A percentile compares a stretch with the other conserved stretches of the same genome.
These are phyloP conservation scores for Amphimallon solstitiale DNA, from an alignment of 2,888 invertebrate genomes.

Conservation along the genomic window DNA sequence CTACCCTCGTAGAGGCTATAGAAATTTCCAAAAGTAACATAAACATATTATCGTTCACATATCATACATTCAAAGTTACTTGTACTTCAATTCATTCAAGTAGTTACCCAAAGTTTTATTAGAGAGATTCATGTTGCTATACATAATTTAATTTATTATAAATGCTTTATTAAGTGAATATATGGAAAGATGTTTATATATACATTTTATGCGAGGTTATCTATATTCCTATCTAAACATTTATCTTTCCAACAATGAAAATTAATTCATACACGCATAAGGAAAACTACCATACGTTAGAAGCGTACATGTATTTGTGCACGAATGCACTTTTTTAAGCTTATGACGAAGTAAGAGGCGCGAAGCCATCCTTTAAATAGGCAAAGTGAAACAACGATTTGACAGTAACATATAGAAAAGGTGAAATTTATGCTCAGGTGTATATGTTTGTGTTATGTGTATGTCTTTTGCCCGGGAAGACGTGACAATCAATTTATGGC, in stretches of 20 bases:
- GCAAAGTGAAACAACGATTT: conserved; percentile 27
- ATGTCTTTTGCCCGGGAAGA: conserved; percentile 31
- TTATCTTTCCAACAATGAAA: neutral
- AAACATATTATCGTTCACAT: no score
- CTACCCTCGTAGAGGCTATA: no score
- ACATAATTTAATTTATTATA: no score
- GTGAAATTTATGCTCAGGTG: conserved; percentile 31
- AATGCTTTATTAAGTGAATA: no score
- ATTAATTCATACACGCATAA: conserved; percentile 10
- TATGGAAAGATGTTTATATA: no score
- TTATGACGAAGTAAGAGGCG: conserved; percentile 22
- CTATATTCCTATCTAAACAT: no score
- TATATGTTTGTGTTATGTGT: conserved; percentile 24
- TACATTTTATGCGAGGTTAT: no score
- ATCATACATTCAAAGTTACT: no score
- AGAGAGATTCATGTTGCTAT: no score
- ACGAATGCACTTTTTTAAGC: conserved; percentile 6
- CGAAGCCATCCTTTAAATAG: conserved; percentile 20
- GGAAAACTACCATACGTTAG: conserved; percentile 11
- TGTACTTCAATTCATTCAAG: no score
- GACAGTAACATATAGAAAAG: conserved; percentile 35
- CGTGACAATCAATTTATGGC: conserved; percentile 43
- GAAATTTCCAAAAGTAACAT: no score
- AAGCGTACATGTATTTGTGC: neutral
- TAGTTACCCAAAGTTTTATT: no score